Evolutionary conservation across 2,888 invertebrate genomes (phyloP).

Genomic region (Stenolophus ochropezus): DNA sequence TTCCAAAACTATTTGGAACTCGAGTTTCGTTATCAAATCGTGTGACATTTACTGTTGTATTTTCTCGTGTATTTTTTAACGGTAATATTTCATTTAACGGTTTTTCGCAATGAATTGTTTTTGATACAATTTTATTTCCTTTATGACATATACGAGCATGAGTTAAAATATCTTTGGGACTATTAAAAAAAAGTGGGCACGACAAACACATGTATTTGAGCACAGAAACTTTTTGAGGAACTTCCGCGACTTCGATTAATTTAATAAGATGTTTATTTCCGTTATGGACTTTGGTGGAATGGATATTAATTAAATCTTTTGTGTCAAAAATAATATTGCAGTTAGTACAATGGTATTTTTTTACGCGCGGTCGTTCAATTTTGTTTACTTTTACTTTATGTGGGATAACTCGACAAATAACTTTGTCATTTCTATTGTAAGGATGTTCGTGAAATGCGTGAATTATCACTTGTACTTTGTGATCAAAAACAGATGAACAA

Average conservation of each 20-base stretch:
- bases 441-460: constrained; percentile 29
- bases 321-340: neutral
- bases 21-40: too few relatives aligned
- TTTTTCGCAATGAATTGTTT: neutral
- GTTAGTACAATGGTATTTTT: neutral
- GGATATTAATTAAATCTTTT: neutral
- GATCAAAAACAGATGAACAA: neutral
- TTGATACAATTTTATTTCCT: neutral
- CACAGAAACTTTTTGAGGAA: neutral
- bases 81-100: neutral
- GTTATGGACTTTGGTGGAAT: neutral
- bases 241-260: neutral
- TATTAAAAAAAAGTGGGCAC: neutral
- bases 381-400: neutral
- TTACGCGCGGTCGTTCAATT: neutral
- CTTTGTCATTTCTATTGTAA: neutral
- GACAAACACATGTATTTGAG: constrained; percentile 10
- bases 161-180: neutral
- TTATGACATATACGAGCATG: neutral
- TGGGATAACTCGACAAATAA: neutral
- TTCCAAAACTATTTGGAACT: too few relatives aligned
- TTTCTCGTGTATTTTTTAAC: too few relatives aligned
- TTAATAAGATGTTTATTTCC: neutral
- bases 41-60: too few relatives aligned
- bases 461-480: neutral